Evolutionary conservation across 2,113 vertebrate species (phyloP).

Genomic region (Rhynchopsitta pachyrhyncha): DNA sequence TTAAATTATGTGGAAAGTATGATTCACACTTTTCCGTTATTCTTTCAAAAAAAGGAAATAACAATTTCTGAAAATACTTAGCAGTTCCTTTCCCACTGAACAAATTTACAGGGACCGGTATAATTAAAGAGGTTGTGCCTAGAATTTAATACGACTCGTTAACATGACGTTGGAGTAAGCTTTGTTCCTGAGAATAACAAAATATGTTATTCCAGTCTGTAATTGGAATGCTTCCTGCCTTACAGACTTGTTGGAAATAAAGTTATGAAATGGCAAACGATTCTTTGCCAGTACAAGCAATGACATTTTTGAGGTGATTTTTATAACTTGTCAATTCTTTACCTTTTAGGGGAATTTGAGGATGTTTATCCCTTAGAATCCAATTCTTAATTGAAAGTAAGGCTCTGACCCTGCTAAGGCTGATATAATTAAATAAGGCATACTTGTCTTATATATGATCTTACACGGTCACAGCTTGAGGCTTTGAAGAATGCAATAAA

Average conservation of each 20-base stretch:
- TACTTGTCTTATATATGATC: neutral
- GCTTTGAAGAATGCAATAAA: neutral
- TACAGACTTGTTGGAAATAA: neutral
- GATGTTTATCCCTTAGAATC: neutral
- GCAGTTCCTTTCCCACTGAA: neutral
- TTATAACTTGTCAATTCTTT: neutral
- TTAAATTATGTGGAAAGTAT: slow-evolving; percentile 27
- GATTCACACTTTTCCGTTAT: slow-evolving; percentile 29
- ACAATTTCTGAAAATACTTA: slow-evolving; percentile 14
- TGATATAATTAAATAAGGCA: neutral
- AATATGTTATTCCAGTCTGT: neutral
- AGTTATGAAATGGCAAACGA: neutral
- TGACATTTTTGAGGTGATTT: neutral
- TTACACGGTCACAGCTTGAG: neutral
- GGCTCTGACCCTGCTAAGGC: neutral
- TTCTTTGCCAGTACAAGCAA: neutral
- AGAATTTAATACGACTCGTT: slow-evolving; percentile 22
- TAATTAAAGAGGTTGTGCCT: slow-evolving; percentile 7
- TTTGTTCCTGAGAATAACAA: neutral
- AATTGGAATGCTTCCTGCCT: neutral
- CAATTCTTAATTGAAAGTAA: neutral
- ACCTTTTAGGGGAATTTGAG: neutral
- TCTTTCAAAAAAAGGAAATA: slow-evolving; percentile 7
- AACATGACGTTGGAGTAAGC: neutral
- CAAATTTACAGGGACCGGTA: neutral